Conservation (phyloP, 1,140 invertebrate species). For the Zaprionus gabonicus region DNA sequence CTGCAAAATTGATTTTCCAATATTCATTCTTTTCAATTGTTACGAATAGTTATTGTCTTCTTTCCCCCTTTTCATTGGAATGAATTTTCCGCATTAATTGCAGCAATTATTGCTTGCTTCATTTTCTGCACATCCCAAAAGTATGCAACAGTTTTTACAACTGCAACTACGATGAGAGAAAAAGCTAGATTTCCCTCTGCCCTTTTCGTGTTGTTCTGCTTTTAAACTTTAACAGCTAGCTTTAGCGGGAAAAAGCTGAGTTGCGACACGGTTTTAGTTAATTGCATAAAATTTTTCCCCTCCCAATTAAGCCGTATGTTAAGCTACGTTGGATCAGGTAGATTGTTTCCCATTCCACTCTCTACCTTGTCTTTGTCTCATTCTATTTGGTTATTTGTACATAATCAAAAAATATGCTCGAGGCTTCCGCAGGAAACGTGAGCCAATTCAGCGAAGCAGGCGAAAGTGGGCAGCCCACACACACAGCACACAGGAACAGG, state of each 20-base stretch:
- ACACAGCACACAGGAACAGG: background rate
- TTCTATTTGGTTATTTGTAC: constrained; percentile 12
- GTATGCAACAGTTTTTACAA: background rate
- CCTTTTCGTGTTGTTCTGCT: too few species aligned
- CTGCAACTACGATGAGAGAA: background rate
- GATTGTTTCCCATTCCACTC: background rate
- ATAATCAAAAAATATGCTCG: constrained; percentile 57
- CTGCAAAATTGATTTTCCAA: background rate
- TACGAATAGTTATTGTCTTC: too few species aligned
- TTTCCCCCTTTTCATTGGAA: too few species aligned
- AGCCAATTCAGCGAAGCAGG: constrained; percentile 5
- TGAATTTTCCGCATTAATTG: background rate
- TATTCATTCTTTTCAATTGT: background rate
- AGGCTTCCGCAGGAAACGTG: constrained; percentile 15
- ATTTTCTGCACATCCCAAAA: background rate
- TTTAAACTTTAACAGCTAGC: too few species aligned
- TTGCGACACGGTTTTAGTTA: background rate
- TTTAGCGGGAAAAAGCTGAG: too few species aligned
- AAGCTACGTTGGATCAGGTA: background rate
- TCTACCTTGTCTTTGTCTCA: background rate
- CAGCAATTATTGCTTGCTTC: background rate
- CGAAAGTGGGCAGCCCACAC: constrained; percentile 1
- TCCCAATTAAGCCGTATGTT: constrained; percentile 58
- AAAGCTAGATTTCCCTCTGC: too few species aligned
- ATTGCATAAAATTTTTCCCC: constrained; percentile 57